Percentiles rank a stretch among this genome's conserved stretches.
phyloP scores from a whole-genome alignment of 2,797 vertebrate genomes.

The Diceros bicornis region DNA sequence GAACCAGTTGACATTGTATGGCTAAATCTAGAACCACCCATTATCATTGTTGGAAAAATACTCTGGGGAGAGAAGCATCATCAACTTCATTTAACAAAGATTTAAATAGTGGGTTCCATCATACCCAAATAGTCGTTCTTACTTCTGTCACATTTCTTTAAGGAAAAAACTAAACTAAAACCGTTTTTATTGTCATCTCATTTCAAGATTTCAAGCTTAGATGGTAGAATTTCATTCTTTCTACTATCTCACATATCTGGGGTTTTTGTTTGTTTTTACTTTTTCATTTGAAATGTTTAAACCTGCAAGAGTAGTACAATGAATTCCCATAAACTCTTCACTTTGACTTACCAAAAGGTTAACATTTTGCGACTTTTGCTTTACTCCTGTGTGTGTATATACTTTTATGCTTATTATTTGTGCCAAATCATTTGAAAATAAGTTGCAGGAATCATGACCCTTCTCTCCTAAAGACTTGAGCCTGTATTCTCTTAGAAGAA shows the following conservation, averaged over 20 bases:
- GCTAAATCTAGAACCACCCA: background rate
- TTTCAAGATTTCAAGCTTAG: background rate
- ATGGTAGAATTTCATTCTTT: background rate
- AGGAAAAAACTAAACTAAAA: background rate
- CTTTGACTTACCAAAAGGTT: background rate
- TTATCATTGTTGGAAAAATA: background rate
- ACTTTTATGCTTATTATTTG: conserved; percentile 25
- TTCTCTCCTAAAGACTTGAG: background rate
- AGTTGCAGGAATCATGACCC: background rate
- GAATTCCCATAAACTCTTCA: background rate
- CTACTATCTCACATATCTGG: background rate
- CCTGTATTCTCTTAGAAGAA: conserved; percentile 13
- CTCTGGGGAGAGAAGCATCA: background rate
- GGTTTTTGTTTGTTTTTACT: background rate
- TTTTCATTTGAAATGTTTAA: conserved; percentile 39
- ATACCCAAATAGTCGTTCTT: background rate
- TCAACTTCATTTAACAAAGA: background rate
- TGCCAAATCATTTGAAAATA: background rate
- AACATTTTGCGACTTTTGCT: background rate
- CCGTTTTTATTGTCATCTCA: background rate
- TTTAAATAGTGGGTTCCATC: background rate
- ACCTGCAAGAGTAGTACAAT: background rate
- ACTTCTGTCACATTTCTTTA: background rate
- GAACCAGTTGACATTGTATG: background rate
- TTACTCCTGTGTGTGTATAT: background rate